Evolutionary conservation across 2,113 vertebrate genomes (phyloP).

Genomic region (Physeter macrocephalus): DNA sequence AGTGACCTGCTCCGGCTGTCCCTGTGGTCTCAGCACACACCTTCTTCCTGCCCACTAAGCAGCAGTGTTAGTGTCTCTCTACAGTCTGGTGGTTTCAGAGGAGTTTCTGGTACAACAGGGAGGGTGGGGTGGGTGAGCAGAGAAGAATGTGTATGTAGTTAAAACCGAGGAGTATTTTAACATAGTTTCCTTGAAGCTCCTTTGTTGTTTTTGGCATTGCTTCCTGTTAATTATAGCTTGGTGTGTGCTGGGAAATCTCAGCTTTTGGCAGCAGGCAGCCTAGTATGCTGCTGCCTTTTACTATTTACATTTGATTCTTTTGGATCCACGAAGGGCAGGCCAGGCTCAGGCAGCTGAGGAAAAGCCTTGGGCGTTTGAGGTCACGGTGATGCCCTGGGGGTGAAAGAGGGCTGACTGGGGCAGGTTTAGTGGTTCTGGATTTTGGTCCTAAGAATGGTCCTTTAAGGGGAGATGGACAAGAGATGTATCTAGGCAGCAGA

Average conservation of each 20-base stretch:
- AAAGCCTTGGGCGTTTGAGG: neutral
- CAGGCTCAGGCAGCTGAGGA: neutral
- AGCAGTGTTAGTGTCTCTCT: neutral
- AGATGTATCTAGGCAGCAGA: neutral
- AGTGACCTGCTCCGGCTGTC: neutral
- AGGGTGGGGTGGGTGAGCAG: neutral
- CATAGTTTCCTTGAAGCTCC: neutral
- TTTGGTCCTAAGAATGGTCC: neutral
- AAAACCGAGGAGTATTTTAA: neutral
- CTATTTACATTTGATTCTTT: neutral
- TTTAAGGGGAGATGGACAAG: neutral
- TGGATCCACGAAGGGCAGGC: neutral
- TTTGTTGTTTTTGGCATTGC: constrained; percentile 29
- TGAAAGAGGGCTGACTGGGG: neutral
- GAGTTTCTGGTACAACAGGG: neutral
- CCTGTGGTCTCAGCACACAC: neutral
- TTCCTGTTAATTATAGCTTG: constrained; percentile 16
- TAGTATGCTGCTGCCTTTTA: neutral
- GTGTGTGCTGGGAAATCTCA: constrained; percentile 35
- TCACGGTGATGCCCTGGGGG: neutral
- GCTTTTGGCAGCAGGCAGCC: neutral
- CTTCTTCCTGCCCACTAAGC: neutral
- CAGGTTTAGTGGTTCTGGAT: neutral
- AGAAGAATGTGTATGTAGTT: neutral
- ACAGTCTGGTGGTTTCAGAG: neutral